Evolutionary conservation across 1,140 invertebrate genomes (phyloP).

Genomic region (Eriocheir sinensis): DNA sequence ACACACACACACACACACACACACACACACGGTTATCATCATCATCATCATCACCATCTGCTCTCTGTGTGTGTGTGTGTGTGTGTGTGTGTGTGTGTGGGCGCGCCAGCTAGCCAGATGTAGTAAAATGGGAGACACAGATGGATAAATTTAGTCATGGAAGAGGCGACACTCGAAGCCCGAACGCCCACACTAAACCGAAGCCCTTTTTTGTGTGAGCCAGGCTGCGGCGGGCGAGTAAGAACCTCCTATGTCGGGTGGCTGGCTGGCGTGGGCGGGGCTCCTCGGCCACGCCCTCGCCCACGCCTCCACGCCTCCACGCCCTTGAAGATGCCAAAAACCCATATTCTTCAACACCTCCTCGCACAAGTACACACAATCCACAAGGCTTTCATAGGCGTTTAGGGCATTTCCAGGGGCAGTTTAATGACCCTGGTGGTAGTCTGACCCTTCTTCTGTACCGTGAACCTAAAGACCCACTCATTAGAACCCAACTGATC

Average conservation of each 20-base stretch:
- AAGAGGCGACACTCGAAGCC: neutral
- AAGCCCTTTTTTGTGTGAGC: neutral
- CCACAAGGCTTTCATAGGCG: no score
- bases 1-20: neutral
- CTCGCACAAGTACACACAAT: no score
- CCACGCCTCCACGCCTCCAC: neutral
- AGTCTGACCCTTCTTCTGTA: no score
- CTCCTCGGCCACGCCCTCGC: neutral
- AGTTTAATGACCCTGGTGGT: no score
- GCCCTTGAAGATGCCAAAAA: neutral
- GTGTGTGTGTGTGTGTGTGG: no score
- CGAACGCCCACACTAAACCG: neutral
- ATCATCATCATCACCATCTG: no score
- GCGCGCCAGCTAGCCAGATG: neutral
- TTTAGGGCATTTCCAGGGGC: no score
- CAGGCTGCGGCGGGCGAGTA: neutral
- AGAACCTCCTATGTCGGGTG: neutral
- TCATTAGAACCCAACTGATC: no score
- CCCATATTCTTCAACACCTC: no score
- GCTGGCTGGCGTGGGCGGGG: neutral
- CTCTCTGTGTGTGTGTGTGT: no score
- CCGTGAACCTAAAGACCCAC: no score
- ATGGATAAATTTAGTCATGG: constrained; percentile 25
- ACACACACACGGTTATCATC: no score
- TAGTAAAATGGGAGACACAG: neutral